phyloP scores from a whole-genome alignment of 2,113 vertebrate species.

The Triplophysa dalaica region DNA sequence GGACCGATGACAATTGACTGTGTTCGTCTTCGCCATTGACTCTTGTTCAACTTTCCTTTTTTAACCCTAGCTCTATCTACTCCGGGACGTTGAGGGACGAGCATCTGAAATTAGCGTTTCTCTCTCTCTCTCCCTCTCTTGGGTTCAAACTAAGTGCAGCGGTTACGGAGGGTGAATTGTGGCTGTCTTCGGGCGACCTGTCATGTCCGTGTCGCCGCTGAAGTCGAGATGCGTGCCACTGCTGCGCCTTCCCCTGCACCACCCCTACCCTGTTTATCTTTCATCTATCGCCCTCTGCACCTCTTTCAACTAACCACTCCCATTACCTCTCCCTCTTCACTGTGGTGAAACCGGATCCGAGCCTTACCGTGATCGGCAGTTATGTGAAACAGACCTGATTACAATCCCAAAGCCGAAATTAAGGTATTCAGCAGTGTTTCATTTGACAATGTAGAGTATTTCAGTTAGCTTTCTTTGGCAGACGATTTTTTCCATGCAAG shows the following conservation, averaged over 20 bases:
- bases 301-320: slow-evolving; percentile 66
- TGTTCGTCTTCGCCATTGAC: slow-evolving; percentile 4
- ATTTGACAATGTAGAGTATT: background rate
- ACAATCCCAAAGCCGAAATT: slow-evolving; percentile 66
- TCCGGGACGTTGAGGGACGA: background rate
- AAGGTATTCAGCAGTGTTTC: slow-evolving; percentile 52
- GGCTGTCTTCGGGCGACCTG: slow-evolving; percentile 87
- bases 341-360: slow-evolving; percentile 82
- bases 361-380: slow-evolving; percentile 88
- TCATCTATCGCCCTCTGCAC: slow-evolving; percentile 59
- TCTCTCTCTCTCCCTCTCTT: slow-evolving; percentile 53
- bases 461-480: background rate
- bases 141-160: slow-evolving; percentile 88
- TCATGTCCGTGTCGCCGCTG: slow-evolving; percentile 81
- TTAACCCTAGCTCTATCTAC: background rate
- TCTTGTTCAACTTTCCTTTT: slow-evolving; percentile 3
- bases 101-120: background rate
- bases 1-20: slow-evolving; percentile 5
- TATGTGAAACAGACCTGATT: slow-evolving; percentile 96
- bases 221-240: slow-evolving; percentile 75
- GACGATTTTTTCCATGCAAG: too few relatives aligned
- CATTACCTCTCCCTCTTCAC: slow-evolving; percentile 60
- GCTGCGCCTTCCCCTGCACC: slow-evolving; percentile 48
- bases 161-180: slow-evolving; percentile 75
- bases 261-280: slow-evolving; percentile 17